Conservation (phyloP, 2,797 vertebrate species). For the Acestrorhynchus altus region DNA sequence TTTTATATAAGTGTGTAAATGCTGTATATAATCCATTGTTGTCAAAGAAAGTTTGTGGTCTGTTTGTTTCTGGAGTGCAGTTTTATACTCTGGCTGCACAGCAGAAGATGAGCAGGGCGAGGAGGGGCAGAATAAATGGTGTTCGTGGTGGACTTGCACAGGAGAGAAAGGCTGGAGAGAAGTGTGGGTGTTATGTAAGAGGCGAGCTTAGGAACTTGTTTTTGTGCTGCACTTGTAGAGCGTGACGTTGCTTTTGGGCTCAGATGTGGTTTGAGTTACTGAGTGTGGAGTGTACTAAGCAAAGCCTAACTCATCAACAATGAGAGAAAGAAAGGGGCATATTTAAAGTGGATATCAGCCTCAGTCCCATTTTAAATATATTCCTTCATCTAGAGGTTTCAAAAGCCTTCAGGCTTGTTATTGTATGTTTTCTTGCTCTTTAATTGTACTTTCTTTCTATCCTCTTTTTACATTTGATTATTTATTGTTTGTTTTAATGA, state of each 20-base stretch:
- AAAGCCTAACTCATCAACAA: not conserved
- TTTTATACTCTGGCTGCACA: not conserved
- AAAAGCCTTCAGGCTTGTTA: too few relatives aligned
- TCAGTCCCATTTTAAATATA: not conserved
- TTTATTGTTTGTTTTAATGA: too few relatives aligned
- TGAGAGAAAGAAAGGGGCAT: not conserved
- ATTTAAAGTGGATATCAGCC: not conserved
- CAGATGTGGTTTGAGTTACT: conserved; percentile 11
- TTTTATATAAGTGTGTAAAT: too few relatives aligned
- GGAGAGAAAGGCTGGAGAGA: conserved; percentile 6
- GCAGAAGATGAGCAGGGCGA: not conserved
- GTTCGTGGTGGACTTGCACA: conserved; percentile 5
- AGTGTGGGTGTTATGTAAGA: conserved; percentile 47
- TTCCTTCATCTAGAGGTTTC: not conserved
- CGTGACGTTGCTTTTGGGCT: conserved; percentile 28
- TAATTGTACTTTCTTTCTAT: too few relatives aligned
- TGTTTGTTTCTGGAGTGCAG: too few relatives aligned
- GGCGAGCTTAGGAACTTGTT: conserved; percentile 32
- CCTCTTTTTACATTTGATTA: too few relatives aligned
- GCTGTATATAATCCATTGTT: too few relatives aligned
- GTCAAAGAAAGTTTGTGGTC: too few relatives aligned
- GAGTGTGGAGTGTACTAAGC: not conserved
- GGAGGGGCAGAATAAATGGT: not conserved
- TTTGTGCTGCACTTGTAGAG: conserved; percentile 23
- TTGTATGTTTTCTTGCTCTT: too few relatives aligned